Evolutionary conservation across 2,797 vertebrate species (phyloP), one percentile per base, ranked within the genome.

Genomic region (Pitangus sulphuratus): DNA sequence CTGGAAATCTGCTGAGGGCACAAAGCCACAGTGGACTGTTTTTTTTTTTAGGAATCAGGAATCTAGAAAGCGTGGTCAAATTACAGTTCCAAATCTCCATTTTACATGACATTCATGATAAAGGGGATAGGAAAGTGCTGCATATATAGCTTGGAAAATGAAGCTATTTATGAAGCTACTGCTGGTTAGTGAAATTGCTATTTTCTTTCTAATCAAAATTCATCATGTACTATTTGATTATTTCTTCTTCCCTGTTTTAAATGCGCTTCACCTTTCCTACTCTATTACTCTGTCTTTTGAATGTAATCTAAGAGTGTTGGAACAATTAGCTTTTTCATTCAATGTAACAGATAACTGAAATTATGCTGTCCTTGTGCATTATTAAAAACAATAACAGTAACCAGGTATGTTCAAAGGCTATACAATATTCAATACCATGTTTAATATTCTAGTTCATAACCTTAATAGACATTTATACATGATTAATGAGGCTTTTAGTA

Each of bases 311-410:
- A 71, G 68, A 84, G 60, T 30, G 57, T 12, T 75, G 56, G 68
- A 91, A 87, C 57, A 76, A 93, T 91, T 93, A 87, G 20, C 7
- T 96, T 88, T 87, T 91, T 76, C 79, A 92, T 88, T 88, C 54
- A 48, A 76, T 92, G 65, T 78, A 87, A 72, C 68, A 69, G 79
- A 89, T 85, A 91, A 94, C 48, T 87, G 45, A 86, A 91, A 87
- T 88, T 51, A 65, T 50, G 24, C 53, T 54, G 61, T 82, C 42
- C 31, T 81, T 48, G n/a, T 86, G 42, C 72, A 60, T 81, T 93
- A 83, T 86, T 93, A 79, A 88, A 91, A 96, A 92, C 47, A 96
- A 76, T 74, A 83, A 88, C 54, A 78, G 72, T 66, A 94, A 95
- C 47, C 84, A 92, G 72, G 66, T 93, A 62, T 0, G 2, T 84